phyloP scores from a whole-genome alignment of 2,797 vertebrate species.

The Sebastes goodei region DNA sequence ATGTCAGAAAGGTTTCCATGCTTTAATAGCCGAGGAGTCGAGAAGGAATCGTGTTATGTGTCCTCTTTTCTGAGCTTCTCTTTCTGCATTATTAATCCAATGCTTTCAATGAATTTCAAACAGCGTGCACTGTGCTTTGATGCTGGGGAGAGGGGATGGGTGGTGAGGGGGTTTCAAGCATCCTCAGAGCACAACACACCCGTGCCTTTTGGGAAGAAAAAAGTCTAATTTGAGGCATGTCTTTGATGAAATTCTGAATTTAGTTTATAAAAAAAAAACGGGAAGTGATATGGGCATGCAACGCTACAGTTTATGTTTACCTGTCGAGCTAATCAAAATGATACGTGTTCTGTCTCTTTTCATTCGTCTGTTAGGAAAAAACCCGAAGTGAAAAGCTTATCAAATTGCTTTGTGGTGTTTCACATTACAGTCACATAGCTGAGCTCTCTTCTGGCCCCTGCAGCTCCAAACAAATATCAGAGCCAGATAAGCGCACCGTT shows the following conservation, averaged over 20 bases:
- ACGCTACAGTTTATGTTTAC: conserved; percentile 38
- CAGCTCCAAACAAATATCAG: conserved; percentile 43
- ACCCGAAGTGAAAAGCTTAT: conserved; percentile 12
- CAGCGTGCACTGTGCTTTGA: conserved; percentile 71
- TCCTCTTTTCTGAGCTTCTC: conserved; percentile 64
- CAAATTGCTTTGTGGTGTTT: conserved; percentile 19
- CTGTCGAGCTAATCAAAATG: conserved; percentile 38
- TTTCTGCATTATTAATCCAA: conserved; percentile 80
- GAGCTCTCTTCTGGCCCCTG: conserved; percentile 11
- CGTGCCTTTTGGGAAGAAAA: conserved; percentile 38
- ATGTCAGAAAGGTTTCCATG: conserved; percentile 52
- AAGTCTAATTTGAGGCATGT: conserved; percentile 45
- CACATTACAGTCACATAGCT: conserved; percentile 20
- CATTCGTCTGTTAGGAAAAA: conserved; percentile 44
- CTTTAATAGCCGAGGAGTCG: conserved; percentile 62
- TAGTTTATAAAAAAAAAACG: not conserved
- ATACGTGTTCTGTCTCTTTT: conserved; percentile 15
- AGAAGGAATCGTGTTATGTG: conserved; percentile 51
- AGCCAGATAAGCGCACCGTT: conserved; percentile 55
- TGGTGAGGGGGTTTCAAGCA: conserved; percentile 11
- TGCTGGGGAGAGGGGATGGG: conserved; percentile 52
- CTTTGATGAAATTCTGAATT: conserved; percentile 51
- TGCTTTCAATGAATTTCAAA: conserved; percentile 83
- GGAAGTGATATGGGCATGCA: not conserved
- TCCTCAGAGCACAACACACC: conserved; percentile 50